Base-by-base conservation (phyloP, 2,797 vertebrate species). In the Chaetophractus vellerosus region DNA sequence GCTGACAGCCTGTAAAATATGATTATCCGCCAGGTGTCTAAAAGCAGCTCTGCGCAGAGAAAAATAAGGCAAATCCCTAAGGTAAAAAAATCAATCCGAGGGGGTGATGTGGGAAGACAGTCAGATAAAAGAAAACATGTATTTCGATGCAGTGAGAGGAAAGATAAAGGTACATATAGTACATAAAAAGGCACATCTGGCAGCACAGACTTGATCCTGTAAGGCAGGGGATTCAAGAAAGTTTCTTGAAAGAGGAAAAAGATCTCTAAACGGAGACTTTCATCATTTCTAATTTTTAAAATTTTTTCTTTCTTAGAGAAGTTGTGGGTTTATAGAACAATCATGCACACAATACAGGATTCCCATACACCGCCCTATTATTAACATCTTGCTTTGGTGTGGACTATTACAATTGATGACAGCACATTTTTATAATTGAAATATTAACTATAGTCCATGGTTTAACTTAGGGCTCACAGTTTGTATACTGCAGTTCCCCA, bases 111-210 rank as follows among this genome's bases (percentile, higher is more conserved):
- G 9, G 16, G 36, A n/a, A 90, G 63, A 64, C 31, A 45, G 33
- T 18, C 33, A 11, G 38, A 6, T 63, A 24, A 36, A 36, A 64
- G 33, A 14, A 79, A 72, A 79, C 45, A 45, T 2, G 5, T 18
- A 36, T 68, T 59, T 66, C 41, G 72, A 0, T 33, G 36, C 10
- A 3, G 28, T 1, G 28, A 74, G 28, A 16, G 24, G 9, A 38
- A 61, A 4, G 10, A 21, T 64, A 80, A 36, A 64, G 69, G 24
- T 72, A 45, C 12, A 7, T 41, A 72, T 11, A 26, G 28, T 11
- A 12, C 11, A 5, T 55, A 26, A 28, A 21, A 24, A 33, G 26
- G 2, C n/a, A 24, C 2, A 12, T 0, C 1, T 11, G 26, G n/a
- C 31, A 79, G 79, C 52, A 2, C 16, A 45, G 28, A 90, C 21